Evolutionary conservation across 2,113 vertebrate species (phyloP).

Genomic region (Synodontis membranacea): DNA sequence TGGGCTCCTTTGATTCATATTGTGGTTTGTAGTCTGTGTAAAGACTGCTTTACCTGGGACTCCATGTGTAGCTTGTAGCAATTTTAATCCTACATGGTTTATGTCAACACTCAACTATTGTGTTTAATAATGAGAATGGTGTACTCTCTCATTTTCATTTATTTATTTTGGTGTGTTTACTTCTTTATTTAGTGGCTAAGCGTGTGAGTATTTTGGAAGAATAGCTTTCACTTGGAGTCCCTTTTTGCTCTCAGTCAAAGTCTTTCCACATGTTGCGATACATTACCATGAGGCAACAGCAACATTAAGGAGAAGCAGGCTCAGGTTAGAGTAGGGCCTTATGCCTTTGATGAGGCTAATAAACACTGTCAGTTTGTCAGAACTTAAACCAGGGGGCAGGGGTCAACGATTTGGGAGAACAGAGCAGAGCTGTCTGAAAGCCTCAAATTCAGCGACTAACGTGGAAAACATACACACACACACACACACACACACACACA

Average conservation of each 20-base stretch:
- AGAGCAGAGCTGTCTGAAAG: constrained; percentile 63
- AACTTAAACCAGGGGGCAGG: constrained; percentile 62
- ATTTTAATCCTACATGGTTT: background rate
- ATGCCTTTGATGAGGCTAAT: constrained; percentile 66
- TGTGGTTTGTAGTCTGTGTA: constrained; percentile 12
- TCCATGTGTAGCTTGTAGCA: background rate
- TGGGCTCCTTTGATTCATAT: background rate
- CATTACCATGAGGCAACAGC: constrained; percentile 13
- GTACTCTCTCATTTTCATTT: background rate
- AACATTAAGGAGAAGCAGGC: background rate
- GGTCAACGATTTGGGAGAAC: constrained; percentile 60
- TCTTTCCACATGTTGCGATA: constrained; percentile 29
- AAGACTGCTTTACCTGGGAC: background rate
- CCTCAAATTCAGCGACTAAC: constrained; percentile 53
- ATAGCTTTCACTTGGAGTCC: constrained; percentile 8
- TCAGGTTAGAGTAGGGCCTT: constrained; percentile 24
- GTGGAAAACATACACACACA: constrained; percentile 9
- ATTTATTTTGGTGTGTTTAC: background rate
- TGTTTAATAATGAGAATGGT: constrained; percentile 3
- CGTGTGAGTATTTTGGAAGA: background rate
- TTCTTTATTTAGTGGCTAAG: background rate
- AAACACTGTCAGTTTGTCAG: constrained; percentile 62
- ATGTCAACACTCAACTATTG: background rate
- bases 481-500: constrained; percentile 6
- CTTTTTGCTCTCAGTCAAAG: background rate